Conservation (phyloP, 2,888 invertebrate species). For the Sarcophaga caerulescens region DNA sequence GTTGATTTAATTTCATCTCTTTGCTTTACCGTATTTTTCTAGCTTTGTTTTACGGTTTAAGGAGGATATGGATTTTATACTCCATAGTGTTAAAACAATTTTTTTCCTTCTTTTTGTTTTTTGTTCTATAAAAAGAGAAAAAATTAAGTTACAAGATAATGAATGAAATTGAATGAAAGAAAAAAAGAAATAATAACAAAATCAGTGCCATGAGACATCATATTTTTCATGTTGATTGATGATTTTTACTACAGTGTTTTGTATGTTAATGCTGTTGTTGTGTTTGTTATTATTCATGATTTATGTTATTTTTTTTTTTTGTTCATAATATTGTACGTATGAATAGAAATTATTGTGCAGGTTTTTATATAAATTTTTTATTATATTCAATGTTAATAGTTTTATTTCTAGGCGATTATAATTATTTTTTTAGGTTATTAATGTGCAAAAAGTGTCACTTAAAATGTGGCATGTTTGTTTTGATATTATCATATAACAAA, state of each 20-base stretch:
- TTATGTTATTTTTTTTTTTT: slow-evolving; percentile 16
- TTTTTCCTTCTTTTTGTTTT: too few relatives aligned
- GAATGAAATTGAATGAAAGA: slow-evolving; percentile 28
- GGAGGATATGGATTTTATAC: slow-evolving; percentile 3
- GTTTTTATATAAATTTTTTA: neutral
- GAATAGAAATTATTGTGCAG: too few relatives aligned
- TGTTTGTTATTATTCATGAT: slow-evolving; percentile 28
- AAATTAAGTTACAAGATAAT: slow-evolving; percentile 4
- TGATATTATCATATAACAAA: too few relatives aligned
- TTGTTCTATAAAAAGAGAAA: neutral
- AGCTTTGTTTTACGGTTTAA: slow-evolving; percentile 6
- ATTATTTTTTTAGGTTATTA: neutral
- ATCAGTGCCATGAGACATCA: slow-evolving; percentile 58
- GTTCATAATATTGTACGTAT: too few relatives aligned
- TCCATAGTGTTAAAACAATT: too few relatives aligned
- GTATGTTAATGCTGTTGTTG: neutral
- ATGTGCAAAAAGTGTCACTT: neutral
- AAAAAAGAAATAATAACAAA: slow-evolving; percentile 8
- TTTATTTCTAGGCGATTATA: too few relatives aligned
- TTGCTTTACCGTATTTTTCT: neutral
- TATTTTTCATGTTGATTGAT: slow-evolving; percentile 58
- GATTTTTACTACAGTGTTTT: slow-evolving; percentile 20
- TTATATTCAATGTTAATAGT: neutral
- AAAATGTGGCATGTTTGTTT: too few relatives aligned
- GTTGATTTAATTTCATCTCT: slow-evolving; percentile 36